These are phyloP conservation scores for Eurystomus glaucurus DNA, from an alignment of 2,797 vertebrate genomes.

Conservation along the genomic window DNA sequence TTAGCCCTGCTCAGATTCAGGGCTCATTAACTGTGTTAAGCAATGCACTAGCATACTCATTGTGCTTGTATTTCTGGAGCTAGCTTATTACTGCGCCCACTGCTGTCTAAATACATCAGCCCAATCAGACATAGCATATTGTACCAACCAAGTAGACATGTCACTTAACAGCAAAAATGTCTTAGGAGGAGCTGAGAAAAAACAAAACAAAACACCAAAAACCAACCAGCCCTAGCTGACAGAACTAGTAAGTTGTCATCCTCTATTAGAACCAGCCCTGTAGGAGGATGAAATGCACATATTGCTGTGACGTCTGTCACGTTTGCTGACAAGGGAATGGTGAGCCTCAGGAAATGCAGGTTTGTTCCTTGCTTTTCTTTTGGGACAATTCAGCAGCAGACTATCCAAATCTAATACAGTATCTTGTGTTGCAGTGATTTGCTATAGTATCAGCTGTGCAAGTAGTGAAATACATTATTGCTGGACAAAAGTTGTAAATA, in stretches of 20 bases:
- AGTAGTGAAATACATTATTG: neutral
- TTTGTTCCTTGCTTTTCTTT: neutral
- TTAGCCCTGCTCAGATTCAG: neutral
- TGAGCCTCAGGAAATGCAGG: neutral
- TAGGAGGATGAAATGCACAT: neutral
- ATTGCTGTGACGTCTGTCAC: fast-evolving
- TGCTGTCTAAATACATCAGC: neutral
- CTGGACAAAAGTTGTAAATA: neutral
- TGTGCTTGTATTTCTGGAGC: neutral
- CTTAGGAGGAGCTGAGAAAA: neutral
- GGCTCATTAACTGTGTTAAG: neutral
- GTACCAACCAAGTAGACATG: neutral
- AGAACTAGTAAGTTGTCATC: neutral
- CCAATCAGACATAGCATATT: fast-evolving
- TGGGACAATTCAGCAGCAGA: neutral
- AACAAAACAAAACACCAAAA: neutral
- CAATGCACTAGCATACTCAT: neutral
- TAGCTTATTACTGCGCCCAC: neutral
- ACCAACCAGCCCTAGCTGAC: neutral
- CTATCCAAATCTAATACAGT: neutral
- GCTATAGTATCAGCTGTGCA: neutral
- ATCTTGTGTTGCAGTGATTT: neutral
- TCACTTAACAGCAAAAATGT: neutral
- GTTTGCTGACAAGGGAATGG: neutral
- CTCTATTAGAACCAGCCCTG: neutral